Evolutionary conservation across 2,888 invertebrate genomes (phyloP), one percentile per base, ranked within the genome.

Genomic region (Orthosia cruda): DNA sequence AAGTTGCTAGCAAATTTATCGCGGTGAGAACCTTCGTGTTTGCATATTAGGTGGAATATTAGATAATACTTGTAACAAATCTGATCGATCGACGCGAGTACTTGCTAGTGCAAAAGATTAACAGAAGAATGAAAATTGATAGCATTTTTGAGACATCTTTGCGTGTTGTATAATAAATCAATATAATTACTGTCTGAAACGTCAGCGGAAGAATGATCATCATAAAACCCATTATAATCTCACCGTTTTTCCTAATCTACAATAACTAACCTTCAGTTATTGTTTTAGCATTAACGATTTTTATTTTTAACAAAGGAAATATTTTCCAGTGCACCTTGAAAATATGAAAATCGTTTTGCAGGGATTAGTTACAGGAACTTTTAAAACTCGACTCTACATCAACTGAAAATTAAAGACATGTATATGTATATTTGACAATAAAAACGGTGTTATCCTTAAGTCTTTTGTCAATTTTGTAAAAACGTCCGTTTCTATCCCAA

Each of bases 1-100:
- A 74, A 77, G 64, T 77, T 71, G 64, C 55, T 70, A 40, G 84
- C 63, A 20, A 68, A 64, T 62, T 79, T 85, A 84, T 84, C 82
- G 66, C 61, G 50, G 63, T 80, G 68, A 81, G 71, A 85, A 71
- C 72, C 52, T 4, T 12, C 52, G 26, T 83, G 72, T 84, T 85
- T 81, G 59, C 75, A 69, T 68, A 54, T 65, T 59, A 71, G 58
- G 40, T 61, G 54, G 58, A 74, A n/a, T 75, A 75, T 63, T 75
- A 61, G 40, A n/a, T 50, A 63, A 58, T 57, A 57, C 49, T 47
- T 65, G 76, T 80, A 68, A 54, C 65, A 50, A 58, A 71, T 67
- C 47, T 32, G 40, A 74, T 74, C 54, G 45, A 23, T 62, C 45
- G 4, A 57, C 45, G 62, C 13, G 32, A 52, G 20, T 63, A 58